These are phyloP conservation scores for Leptinotarsa tumamoca DNA, from an alignment of 2,888 invertebrate species.

Conservation along the genomic window DNA sequence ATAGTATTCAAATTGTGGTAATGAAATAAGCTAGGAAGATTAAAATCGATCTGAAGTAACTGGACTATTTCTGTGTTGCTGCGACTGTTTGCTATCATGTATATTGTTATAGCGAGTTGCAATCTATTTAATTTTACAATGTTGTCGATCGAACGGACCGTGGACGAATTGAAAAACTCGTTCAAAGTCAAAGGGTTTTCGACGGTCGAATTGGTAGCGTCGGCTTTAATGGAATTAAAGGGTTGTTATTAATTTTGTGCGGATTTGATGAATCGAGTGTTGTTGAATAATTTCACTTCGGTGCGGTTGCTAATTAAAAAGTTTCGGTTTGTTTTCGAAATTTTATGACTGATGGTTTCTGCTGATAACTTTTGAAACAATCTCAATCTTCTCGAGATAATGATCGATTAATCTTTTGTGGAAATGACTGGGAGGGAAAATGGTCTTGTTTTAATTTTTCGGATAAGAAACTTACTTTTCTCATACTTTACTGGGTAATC, in stretches of 20 bases:
- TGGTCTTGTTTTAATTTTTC: not conserved
- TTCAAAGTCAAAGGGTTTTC: constrained; percentile 13
- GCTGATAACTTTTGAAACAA: constrained; percentile 5
- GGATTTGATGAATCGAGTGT: constrained; percentile 18
- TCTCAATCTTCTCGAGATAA: constrained; percentile 1
- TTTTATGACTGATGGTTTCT: constrained; percentile 8
- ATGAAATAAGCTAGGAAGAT: too few relatives aligned
- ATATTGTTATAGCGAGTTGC: constrained; percentile 17
- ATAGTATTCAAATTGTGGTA: too few relatives aligned
- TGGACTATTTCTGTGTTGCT: not conserved
- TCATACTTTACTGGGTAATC: not conserved
- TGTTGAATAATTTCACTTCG: constrained; percentile 1
- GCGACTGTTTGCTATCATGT: constrained; percentile 11
- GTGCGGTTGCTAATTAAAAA: constrained; percentile 13
- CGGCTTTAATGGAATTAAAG: constrained; percentile 10
- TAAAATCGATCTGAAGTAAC: not conserved
- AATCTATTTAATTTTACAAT: constrained; percentile 17
- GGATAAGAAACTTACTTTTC: too few relatives aligned
- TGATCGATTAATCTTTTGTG: constrained; percentile 17
- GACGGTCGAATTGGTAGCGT: not conserved
- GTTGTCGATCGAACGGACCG: constrained; percentile 10
- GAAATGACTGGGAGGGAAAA: not conserved
- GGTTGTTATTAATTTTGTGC: constrained; percentile 22
- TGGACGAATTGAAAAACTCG: not conserved
- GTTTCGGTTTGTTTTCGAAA: constrained; percentile 4